Conservation (phyloP, 2,113 vertebrate genomes). For the Suncus etruscus region DNA sequence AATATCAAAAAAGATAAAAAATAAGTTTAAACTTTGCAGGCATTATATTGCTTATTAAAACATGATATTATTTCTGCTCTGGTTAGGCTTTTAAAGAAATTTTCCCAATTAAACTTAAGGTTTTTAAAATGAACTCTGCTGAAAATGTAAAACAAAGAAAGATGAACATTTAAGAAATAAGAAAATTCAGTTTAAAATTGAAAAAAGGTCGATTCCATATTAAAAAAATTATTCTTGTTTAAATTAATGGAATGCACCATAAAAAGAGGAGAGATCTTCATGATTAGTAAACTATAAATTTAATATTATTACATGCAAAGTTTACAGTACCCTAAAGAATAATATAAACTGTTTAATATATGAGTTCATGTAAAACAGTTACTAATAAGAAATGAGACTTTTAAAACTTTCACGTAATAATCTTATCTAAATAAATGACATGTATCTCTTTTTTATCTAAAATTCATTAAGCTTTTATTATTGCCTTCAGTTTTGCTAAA, state of each 20-base stretch:
- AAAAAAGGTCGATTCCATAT: not conserved
- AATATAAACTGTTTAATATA: not conserved
- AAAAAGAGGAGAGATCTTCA: not conserved
- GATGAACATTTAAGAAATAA: not conserved
- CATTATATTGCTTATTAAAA: not conserved
- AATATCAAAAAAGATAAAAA: no score
- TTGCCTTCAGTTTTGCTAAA: not conserved
- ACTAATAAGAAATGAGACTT: not conserved
- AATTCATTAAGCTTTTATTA: not conserved
- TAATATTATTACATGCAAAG: not conserved
- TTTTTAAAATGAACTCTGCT: conserved; percentile 9
- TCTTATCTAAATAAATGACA: not conserved
- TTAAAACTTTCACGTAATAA: conserved; percentile 29
- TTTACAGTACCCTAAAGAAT: not conserved
- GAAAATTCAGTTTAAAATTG: conserved; percentile 14
- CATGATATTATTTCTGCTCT: not conserved
- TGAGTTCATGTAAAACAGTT: not conserved
- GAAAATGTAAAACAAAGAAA: not conserved
- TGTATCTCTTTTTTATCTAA: not conserved
- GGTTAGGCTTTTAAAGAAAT: not conserved
- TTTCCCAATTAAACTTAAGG: not conserved
- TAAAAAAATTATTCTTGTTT: not conserved
- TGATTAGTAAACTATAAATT: conserved; percentile 19
- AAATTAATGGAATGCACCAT: not conserved
- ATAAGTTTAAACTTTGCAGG: no score